Evolutionary conservation across 2,888 invertebrate species (phyloP).

Genomic region (Isotomurus palustris): DNA sequence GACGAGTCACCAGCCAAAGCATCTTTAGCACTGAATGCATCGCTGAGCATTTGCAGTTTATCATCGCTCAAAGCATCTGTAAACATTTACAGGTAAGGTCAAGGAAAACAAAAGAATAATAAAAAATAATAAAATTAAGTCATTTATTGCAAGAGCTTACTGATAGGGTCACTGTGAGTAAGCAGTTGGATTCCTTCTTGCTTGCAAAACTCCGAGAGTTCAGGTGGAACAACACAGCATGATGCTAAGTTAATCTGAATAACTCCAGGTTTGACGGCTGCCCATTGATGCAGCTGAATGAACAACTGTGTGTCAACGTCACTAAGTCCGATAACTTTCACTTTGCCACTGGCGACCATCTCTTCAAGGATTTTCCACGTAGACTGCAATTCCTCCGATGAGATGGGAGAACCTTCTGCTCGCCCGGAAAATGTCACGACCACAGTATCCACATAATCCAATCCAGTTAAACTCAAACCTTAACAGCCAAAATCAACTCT

Average conservation of each 20-base stretch:
- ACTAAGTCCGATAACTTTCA: slow-evolving; percentile 75
- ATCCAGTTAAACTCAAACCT: slow-evolving; percentile 33
- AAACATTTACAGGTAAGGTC: not conserved
- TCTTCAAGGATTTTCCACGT: slow-evolving; percentile 75
- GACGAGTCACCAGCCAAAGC: slow-evolving; percentile 55
- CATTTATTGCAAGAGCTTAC: slow-evolving; percentile 54
- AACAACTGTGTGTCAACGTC: slow-evolving; percentile 82
- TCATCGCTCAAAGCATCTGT: slow-evolving; percentile 18
- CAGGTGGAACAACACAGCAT: slow-evolving; percentile 90
- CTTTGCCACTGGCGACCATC: slow-evolving; percentile 61
- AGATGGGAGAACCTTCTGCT: slow-evolving; percentile 46
- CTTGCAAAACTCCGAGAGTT: slow-evolving; percentile 82
- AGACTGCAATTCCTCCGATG: slow-evolving; percentile 62
- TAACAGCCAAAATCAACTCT: not conserved
- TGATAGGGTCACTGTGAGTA: slow-evolving; percentile 90
- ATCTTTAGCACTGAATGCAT: slow-evolving; percentile 48
- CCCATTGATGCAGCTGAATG: slow-evolving; percentile 68
- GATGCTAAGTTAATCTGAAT: slow-evolving; percentile 89
- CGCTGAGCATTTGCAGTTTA: slow-evolving; percentile 6
- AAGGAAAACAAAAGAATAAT: not conserved
- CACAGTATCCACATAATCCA: slow-evolving; percentile 68
- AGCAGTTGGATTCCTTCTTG: slow-evolving; percentile 85
- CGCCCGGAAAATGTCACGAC: slow-evolving; percentile 64
- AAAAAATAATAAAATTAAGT: not conserved
- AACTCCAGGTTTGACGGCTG: slow-evolving; percentile 74